These are phyloP conservation scores for Diarsia dahlii DNA, from an alignment of 2,888 invertebrate genomes.

Conservation along the genomic window DNA sequence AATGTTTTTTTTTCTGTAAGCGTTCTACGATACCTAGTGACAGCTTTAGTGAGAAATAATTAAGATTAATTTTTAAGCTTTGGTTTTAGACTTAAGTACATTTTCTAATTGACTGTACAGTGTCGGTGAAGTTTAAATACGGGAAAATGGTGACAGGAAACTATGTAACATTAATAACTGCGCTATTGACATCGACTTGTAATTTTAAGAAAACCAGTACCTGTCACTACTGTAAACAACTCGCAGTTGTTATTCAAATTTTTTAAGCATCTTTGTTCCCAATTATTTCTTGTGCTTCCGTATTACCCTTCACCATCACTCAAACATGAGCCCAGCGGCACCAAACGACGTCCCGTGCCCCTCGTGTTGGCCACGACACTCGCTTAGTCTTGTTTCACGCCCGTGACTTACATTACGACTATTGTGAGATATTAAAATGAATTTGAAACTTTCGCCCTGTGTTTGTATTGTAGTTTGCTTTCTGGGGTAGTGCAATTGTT, in stretches of 20 bases:
- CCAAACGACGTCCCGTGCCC: conserved; percentile 59
- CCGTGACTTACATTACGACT: conserved; percentile 86
- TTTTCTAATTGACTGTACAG: conserved; percentile 66
- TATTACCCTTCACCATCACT: conserved; percentile 55
- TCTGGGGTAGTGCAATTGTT: conserved; percentile 74
- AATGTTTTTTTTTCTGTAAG: conserved; percentile 63
- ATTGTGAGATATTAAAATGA: conserved; percentile 90
- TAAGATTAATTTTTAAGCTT: conserved; percentile 82
- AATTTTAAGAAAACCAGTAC: conserved; percentile 15
- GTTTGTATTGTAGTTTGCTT: conserved; percentile 84
- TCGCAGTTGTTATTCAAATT: background rate
- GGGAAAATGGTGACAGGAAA: conserved; percentile 28
- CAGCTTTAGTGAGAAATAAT: conserved; percentile 82
- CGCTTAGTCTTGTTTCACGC: conserved; percentile 82
- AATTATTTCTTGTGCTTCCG: conserved; percentile 34
- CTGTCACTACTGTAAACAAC: conserved; percentile 34
- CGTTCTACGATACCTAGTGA: conserved; percentile 73
- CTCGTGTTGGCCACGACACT: conserved; percentile 71
- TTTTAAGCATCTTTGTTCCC: conserved; percentile 40
- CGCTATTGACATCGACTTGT: background rate
- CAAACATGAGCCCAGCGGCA: conserved; percentile 52
- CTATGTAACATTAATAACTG: background rate
- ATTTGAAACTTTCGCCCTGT: conserved; percentile 88
- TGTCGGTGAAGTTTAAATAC: conserved; percentile 59
- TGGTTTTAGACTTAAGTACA: conserved; percentile 80